Base-by-base conservation (phyloP, 2,888 invertebrate species). In the Fragum fragum region DNA sequence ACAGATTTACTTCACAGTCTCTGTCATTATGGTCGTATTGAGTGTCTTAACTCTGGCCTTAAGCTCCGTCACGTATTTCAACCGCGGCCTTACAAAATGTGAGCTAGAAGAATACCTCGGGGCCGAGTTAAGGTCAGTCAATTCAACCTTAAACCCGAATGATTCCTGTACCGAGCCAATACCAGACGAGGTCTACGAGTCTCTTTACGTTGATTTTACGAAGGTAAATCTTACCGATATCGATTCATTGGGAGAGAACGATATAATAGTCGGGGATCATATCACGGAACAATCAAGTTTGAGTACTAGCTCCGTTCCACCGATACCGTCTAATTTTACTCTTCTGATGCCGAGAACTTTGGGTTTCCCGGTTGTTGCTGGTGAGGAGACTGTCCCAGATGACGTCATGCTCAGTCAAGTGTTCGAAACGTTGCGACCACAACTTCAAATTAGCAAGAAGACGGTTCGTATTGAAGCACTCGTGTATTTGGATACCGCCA, bases 11-110 rank as follows among this genome's bases (percentile, higher is more conserved):
- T 66, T 88, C 55, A 72, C 73, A 29, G 14, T 86, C 14, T 86
- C 85, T 28, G 81, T 82, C 5, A 14, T 77, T 11, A 79, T 86
- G 77, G 86, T 88, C 11, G 39, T 88, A 1, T 29, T 88, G 18
- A 81, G 83, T 1, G 85, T 88, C 0, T 32, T 86, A 11, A 81
- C 85, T 0, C 73, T 86, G n/a, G 81, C 88, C 0, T 79, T 86
- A 18, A 86, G 88, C 53, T 86, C 85, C 5, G 73, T 88, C 28
- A 78, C 87, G 0, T 66, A 73, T 53, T 85, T 85, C 59, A 71
- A 76, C 2, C 59, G 85, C 59, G 76, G 74, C 36, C 76, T 85
- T 14, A 85, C 85, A 1, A 73, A 61, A 23, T 85, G 85, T 57
- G 85, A 85, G 68, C 32, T 77, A 16, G 85, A 85, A 61, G 73